phyloP scores from a whole-genome alignment of 2,113 vertebrate species.

The Poeciliopsis occidentalis region DNA sequence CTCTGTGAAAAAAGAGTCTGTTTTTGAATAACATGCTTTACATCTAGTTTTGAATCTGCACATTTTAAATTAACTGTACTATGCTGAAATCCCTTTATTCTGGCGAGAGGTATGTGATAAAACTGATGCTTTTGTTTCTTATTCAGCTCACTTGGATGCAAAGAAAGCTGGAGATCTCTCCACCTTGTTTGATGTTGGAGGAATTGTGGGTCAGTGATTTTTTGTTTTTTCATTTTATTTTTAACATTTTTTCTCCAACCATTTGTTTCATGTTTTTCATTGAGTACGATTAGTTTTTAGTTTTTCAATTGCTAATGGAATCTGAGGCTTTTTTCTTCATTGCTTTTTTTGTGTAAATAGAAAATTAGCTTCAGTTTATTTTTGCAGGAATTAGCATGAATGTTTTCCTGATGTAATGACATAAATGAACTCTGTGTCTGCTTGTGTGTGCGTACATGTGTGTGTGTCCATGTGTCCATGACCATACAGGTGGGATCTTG shows the following conservation, averaged over 20 bases:
- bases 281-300: no score
- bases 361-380: neutral
- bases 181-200: conserved; percentile 93
- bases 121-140: conserved; percentile 19
- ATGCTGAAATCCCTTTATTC: no score
- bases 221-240: neutral
- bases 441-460: neutral
- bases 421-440: neutral
- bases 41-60: no score
- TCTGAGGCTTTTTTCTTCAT: no score
- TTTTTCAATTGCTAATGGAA: no score
- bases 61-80: no score
- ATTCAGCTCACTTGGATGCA: conserved; percentile 87
- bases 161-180: conserved; percentile 92
- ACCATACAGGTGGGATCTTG: conserved; percentile 80
- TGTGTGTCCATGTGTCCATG: neutral
- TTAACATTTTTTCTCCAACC: neutral
- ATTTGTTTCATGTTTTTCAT: no score
- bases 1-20: no score
- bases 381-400: neutral
- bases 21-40: no score
- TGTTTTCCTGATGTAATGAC: neutral
- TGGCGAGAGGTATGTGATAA: no score
- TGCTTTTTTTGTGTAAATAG: neutral
- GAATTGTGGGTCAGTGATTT: conserved; percentile 86